Evolutionary conservation across 2,797 vertebrate species (phyloP).

Genomic region (Silurus aristotelis): DNA sequence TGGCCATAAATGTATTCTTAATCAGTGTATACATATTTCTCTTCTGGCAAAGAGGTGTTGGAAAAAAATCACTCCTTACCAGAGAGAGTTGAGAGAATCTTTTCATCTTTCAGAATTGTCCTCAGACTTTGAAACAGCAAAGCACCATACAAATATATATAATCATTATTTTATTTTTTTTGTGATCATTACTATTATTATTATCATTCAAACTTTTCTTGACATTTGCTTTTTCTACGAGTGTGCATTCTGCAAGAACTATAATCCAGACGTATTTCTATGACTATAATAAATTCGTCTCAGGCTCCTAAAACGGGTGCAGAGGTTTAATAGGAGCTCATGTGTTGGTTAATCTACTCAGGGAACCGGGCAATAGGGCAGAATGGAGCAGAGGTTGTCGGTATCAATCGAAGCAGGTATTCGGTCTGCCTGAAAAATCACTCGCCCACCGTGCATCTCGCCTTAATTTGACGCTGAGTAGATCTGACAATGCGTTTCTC

Average conservation of each 20-base stretch:
- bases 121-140: neutral
- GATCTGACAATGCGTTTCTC: slow-evolving; percentile 54
- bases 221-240: neutral
- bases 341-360: slow-evolving; percentile 46
- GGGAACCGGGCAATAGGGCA: slow-evolving; percentile 31
- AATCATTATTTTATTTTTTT: neutral
- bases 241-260: neutral
- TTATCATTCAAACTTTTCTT: neutral
- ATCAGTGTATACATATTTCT: neutral
- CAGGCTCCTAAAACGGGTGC: slow-evolving; percentile 25
- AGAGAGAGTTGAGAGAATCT: neutral
- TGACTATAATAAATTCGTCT: slow-evolving; percentile 32
- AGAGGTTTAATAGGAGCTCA: slow-evolving; percentile 44
- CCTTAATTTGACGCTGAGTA: slow-evolving; percentile 46
- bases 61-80: neutral
- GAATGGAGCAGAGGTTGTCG: slow-evolving; percentile 32
- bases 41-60: neutral
- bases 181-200: neutral
- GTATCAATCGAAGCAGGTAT: slow-evolving; percentile 45
- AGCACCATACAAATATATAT: neutral
- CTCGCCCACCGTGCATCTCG: slow-evolving; percentile 19
- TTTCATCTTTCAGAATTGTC: neutral
- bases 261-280: slow-evolving; percentile 9
- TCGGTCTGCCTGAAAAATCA: slow-evolving; percentile 36
- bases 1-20: too few species aligned